These are phyloP conservation scores for Zaprionus inermis DNA, from an alignment of 1,140 invertebrate genomes.

Conservation along the genomic window DNA sequence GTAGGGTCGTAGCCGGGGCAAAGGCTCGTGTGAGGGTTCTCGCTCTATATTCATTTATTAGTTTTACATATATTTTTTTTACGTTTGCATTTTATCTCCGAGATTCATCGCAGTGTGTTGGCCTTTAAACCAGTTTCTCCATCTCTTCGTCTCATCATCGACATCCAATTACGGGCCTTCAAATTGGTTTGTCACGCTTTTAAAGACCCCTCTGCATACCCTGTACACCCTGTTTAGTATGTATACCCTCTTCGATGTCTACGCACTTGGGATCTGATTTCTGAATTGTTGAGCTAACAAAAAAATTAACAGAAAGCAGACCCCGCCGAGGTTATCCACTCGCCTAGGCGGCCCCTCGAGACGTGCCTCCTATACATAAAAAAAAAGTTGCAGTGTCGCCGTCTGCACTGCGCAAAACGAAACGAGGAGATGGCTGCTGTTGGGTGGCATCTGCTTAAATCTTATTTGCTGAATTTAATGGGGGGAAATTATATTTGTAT, in stretches of 20 bases:
- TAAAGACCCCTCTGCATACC: slow-evolving; percentile 16
- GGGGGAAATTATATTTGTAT: slow-evolving; percentile 54
- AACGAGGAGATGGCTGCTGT: background rate
- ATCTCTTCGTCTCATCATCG: slow-evolving; percentile 5
- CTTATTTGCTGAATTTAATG: slow-evolving; percentile 59
- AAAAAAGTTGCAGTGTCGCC: background rate
- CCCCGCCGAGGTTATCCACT: slow-evolving; percentile 5
- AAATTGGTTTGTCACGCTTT: slow-evolving; percentile 63
- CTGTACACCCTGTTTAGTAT: background rate
- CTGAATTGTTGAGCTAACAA: slow-evolving; percentile 59
- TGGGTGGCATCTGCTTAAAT: slow-evolving; percentile 48
- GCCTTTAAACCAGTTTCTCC: slow-evolving; percentile 44
- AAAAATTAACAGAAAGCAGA: slow-evolving; percentile 17
- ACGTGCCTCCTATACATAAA: slow-evolving; percentile 7
- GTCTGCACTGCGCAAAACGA: slow-evolving; percentile 51
- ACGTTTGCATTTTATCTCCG: slow-evolving; percentile 51
- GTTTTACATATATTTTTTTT: slow-evolving; percentile 60
- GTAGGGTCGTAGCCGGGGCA: background rate
- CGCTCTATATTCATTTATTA: slow-evolving; percentile 50
- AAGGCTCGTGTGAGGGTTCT: slow-evolving; percentile 27
- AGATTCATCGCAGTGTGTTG: slow-evolving; percentile 49
- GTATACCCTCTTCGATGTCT: background rate
- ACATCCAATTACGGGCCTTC: slow-evolving; percentile 42
- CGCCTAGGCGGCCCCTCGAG: background rate
- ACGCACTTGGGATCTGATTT: slow-evolving; percentile 15